A percentile compares a stretch with the other conserved stretches of the same genome.
Evolutionary conservation across 2,113 vertebrate species (phyloP).

Genomic region (Megaceryle maxima): DNA sequence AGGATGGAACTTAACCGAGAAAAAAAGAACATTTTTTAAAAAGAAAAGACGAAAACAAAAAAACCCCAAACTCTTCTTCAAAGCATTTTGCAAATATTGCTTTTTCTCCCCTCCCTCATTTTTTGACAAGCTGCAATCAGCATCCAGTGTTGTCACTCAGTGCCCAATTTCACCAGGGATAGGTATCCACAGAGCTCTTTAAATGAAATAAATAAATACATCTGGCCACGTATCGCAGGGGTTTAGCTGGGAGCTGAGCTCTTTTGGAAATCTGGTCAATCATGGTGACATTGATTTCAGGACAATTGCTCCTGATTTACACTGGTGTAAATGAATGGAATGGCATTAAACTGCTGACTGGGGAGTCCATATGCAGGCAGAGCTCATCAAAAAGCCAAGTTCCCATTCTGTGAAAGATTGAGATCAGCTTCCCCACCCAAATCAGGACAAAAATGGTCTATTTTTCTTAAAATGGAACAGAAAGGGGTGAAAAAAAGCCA

Average conservation of each 20-base stretch:
- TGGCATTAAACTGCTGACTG: constrained; percentile 62
- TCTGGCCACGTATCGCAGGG: constrained; percentile 18
- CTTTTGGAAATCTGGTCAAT: constrained; percentile 54
- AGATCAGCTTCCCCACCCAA: constrained; percentile 67
- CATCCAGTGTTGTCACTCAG: constrained; percentile 42
- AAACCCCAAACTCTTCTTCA: background rate
- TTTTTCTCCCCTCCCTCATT: constrained; percentile 42
- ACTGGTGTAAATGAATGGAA: constrained; percentile 65
- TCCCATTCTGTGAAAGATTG: constrained; percentile 53
- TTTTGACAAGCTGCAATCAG: constrained; percentile 59
- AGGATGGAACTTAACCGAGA: background rate
- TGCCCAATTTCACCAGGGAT: constrained; percentile 21
- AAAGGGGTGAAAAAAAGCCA: background rate
- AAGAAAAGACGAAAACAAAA: background rate
- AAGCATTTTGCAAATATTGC: constrained; percentile 61
- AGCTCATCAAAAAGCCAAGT: constrained; percentile 63
- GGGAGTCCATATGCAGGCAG: constrained; percentile 50
- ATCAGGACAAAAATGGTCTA: constrained; percentile 59
- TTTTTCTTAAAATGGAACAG: constrained; percentile 64
- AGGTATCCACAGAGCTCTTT: constrained; percentile 40
- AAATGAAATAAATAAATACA: constrained; percentile 69
- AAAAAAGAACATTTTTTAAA: background rate
- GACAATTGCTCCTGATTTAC: constrained; percentile 69
- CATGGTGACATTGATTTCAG: constrained; percentile 62
- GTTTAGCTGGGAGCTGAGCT: constrained; percentile 48